Evolutionary conservation across 2,113 vertebrate genomes (phyloP).

Genomic region (Lophochroa leadbeateri): DNA sequence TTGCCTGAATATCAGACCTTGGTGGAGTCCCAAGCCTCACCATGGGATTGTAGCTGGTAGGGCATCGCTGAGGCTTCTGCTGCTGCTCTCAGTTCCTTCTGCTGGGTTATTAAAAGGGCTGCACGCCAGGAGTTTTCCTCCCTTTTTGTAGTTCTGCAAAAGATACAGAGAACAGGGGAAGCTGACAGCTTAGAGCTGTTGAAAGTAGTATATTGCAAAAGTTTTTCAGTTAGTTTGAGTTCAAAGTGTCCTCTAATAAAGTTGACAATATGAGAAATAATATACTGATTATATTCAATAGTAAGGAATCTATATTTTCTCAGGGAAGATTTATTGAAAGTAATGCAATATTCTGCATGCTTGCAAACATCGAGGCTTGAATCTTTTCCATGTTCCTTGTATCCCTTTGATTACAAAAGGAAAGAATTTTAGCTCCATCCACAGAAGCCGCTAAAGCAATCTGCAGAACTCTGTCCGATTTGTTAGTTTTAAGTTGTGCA

Average conservation of each 20-base stretch:
- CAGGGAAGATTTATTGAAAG: not conserved
- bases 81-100: not conserved
- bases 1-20: not conserved
- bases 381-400: not conserved
- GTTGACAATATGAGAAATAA: not conserved
- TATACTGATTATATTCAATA: not conserved
- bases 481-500: not conserved
- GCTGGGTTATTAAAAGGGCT: not conserved
- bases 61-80: not conserved
- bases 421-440: not conserved
- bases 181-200: not conserved
- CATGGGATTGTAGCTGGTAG: not conserved
- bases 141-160: not conserved
- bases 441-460: not conserved
- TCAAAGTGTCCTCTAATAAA: not conserved
- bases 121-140: not conserved
- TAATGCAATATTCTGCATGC: not conserved
- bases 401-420: not conserved
- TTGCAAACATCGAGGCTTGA: not conserved
- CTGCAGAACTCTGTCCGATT: not conserved
- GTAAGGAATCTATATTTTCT: not conserved
- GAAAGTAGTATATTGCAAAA: not conserved
- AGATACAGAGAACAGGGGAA: not conserved
- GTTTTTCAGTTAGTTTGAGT: not conserved
- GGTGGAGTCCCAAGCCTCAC: not conserved